A percentile compares a stretch with the other conserved stretches of the same genome.
Evolutionary conservation across 2,113 vertebrate species (phyloP).

Genomic region (Sterrhoptilus dennistouni): DNA sequence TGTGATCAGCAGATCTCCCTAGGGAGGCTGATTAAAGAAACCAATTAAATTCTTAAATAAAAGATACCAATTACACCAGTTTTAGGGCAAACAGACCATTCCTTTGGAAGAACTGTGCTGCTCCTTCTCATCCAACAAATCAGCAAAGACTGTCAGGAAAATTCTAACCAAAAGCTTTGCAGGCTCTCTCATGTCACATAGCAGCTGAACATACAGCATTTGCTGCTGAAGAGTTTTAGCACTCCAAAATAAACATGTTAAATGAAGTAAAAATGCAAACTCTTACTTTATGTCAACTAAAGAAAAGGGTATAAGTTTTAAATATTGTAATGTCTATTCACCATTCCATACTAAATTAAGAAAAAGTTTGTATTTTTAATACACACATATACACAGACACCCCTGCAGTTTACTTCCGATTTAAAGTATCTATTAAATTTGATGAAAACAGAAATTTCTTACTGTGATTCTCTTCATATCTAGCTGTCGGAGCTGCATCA

Average conservation of each 20-base stretch:
- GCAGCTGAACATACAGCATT: neutral
- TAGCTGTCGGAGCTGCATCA: slow-evolving; percentile 96
- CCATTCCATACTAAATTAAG: neutral
- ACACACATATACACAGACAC: neutral
- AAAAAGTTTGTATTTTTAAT: neutral
- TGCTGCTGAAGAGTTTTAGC: neutral
- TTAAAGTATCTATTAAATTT: neutral
- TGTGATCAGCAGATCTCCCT: neutral
- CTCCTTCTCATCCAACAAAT: neutral
- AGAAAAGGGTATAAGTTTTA: neutral
- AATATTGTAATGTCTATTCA: neutral
- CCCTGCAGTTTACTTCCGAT: neutral
- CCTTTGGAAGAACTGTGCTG: neutral
- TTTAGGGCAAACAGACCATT: neutral
- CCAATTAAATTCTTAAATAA: neutral
- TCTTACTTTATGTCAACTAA: neutral
- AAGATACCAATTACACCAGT: neutral
- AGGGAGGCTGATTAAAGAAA: neutral
- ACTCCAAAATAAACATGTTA: neutral
- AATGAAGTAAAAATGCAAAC: neutral
- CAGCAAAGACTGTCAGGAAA: neutral
- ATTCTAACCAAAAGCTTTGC: neutral
- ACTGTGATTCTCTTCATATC: slow-evolving; percentile 99
- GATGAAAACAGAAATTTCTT: slow-evolving; percentile 60
- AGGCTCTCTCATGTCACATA: neutral